Conservation (phyloP, 1,140 invertebrate genomes). For the Notospermus geniculatus region DNA sequence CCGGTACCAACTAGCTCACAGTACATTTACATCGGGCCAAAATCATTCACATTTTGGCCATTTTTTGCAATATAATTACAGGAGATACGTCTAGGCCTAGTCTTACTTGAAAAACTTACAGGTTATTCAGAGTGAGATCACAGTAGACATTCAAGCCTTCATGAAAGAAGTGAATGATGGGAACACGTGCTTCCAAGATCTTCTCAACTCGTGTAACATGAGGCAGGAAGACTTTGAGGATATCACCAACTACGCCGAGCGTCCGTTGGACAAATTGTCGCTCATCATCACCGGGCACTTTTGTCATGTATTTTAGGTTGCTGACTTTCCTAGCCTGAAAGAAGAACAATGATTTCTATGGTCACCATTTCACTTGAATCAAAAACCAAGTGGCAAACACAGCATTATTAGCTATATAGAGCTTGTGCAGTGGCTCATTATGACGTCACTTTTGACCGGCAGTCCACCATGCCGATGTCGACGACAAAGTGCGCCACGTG, state of each 20-base stretch:
- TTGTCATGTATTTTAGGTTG: constrained; percentile 70
- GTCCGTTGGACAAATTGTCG: constrained; percentile 65
- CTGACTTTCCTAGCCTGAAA: constrained; percentile 6
- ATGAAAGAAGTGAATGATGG: constrained; percentile 82
- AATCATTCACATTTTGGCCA: background rate
- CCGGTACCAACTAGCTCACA: background rate
- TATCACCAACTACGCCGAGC: constrained; percentile 69
- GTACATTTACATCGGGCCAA: background rate
- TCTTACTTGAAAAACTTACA: constrained; percentile 74
- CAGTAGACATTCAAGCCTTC: constrained; percentile 73
- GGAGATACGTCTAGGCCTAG: background rate
- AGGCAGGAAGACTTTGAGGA: constrained; percentile 70
- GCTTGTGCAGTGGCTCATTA: too few relatives aligned
- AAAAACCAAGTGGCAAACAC: too few relatives aligned
- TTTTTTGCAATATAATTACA: background rate
- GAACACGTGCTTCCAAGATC: constrained; percentile 80
- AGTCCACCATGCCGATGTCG: too few relatives aligned
- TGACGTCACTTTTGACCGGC: too few relatives aligned
- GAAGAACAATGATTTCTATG: background rate
- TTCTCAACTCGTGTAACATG: constrained; percentile 69
- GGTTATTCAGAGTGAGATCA: constrained; percentile 78
- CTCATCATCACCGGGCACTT: constrained; percentile 62
- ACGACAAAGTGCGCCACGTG: too few relatives aligned
- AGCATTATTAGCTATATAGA: too few relatives aligned
- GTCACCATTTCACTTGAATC: too few relatives aligned